phyloP scores from a whole-genome alignment of 2,113 vertebrate genomes.

The Podarcis muralis region DNA sequence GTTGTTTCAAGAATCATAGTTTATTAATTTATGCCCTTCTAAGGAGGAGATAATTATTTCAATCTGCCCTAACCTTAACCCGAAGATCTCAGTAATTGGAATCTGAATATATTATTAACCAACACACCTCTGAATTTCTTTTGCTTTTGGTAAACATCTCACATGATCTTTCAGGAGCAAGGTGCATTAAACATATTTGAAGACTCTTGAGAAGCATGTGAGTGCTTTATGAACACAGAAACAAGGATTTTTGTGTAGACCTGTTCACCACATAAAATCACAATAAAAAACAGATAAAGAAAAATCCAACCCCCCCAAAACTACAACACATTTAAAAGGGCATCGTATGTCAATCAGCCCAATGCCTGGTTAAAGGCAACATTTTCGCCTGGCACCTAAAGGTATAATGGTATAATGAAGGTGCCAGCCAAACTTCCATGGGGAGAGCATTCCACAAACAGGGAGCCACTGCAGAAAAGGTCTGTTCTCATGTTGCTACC shows the following conservation, averaged over 20 bases:
- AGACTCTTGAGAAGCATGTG: neutral
- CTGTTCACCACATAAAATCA: too few relatives aligned
- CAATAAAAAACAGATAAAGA: too few relatives aligned
- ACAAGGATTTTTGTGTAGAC: neutral
- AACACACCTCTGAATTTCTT: rapidly evolving
- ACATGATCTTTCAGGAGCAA: neutral
- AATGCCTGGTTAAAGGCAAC: too few relatives aligned
- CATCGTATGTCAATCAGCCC: too few relatives aligned
- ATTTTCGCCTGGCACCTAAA: too few relatives aligned
- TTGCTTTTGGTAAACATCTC: rapidly evolving
- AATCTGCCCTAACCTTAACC: conserved; percentile 29
- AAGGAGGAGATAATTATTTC: conserved; percentile 33
- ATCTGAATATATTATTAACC: neutral
- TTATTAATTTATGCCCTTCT: conserved; percentile 61
- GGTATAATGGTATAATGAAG: too few relatives aligned
- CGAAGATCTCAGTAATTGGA: neutral
- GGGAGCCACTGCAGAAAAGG: too few relatives aligned
- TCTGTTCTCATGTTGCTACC: too few relatives aligned
- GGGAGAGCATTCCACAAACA: too few relatives aligned
- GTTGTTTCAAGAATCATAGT: conserved; percentile 53
- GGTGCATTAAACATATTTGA: rapidly evolving
- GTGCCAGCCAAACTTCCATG: too few relatives aligned
- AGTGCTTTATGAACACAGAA: neutral
- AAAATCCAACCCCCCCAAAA: too few relatives aligned
- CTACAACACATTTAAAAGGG: too few relatives aligned